Evolutionary conservation across 2,888 invertebrate species (phyloP), one percentile per base, ranked within the genome.

Genomic region (Hyposoter dolosus): DNA sequence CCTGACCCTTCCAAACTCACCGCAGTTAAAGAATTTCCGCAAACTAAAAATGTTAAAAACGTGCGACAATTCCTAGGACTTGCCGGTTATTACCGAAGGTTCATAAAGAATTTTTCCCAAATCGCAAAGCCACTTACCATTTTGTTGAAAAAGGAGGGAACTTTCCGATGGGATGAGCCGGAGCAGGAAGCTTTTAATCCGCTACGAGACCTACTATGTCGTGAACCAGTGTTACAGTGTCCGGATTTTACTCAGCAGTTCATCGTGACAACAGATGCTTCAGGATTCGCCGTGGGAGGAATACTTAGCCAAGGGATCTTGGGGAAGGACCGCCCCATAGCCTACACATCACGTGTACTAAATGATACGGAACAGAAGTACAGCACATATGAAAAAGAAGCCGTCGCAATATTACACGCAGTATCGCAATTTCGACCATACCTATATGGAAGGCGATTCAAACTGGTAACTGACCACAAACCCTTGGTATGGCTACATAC

Each of bases 41-140:
- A 47, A n/a, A 86, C 85, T 12, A 85, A 80, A 15, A 77, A 45
- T 40, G 77, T 35, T 0, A 88, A 88, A 15, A 80, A 90, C 23
- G 65, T 90, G 7, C 78, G 87, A 56, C 66, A 82, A 47, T 93
- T 91, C 76, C 40, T 93, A 1, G 92, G 91, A n/a, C 40, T 92
- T 2, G 84, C 83, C 7, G 87, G 89, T 0, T 93, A 90, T 87
- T 93, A 92, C 60, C 23, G 92, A 10, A 82, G 89, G 71, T 91
- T 90, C 63, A 91, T 91, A 19, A 56, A 65, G 9, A 79, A 89
- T 3, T 90, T 91, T 77, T 79, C 90, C 0, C 77, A 87, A 9
- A 86, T 90, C 12, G 88, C 90, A 0, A 88, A 87, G 68, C 91
- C 91, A 19, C 65, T 92, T 1, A 89, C 88, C 3, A 19, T 66